These are phyloP conservation scores for Pammene aurita DNA, from an alignment of 2,888 invertebrate genomes.

Conservation along the genomic window DNA sequence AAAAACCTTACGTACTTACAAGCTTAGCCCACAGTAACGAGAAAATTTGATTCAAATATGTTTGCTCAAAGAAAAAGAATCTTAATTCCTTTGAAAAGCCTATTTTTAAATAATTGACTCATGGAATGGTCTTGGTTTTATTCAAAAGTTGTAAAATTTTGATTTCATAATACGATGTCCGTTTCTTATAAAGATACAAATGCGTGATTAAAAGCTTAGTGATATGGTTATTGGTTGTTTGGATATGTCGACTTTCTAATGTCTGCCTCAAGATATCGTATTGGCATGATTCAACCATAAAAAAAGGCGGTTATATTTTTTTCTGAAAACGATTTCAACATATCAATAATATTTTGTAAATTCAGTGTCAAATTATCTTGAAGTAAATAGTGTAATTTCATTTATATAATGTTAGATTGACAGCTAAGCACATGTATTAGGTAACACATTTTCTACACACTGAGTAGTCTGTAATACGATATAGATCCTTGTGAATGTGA, in stretches of 20 bases:
- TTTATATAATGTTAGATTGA: slow-evolving; percentile 2
- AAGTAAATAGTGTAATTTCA: neutral
- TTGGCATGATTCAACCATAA: slow-evolving; percentile 1
- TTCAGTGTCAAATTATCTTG: slow-evolving; percentile 13
- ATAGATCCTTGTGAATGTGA: slow-evolving; percentile 35
- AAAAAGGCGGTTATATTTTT: neutral
- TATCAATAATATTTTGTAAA: neutral
- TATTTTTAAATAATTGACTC: slow-evolving; percentile 75
- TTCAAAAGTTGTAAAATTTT: slow-evolving; percentile 49
- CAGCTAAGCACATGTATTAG: slow-evolving; percentile 37
- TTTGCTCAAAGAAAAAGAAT: slow-evolving; percentile 55
- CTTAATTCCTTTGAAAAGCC: slow-evolving; percentile 59
- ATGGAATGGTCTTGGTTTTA: slow-evolving; percentile 63
- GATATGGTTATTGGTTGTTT: slow-evolving; percentile 60
- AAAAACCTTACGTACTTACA: slow-evolving; percentile 27
- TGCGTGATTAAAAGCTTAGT: slow-evolving; percentile 52
- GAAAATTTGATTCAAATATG: slow-evolving; percentile 61
- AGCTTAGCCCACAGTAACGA: slow-evolving; percentile 16
- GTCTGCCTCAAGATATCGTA: neutral
- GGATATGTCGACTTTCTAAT: slow-evolving; percentile 54
- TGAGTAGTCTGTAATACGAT: slow-evolving; percentile 35
- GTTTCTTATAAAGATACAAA: slow-evolving; percentile 34
- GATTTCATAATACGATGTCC: slow-evolving; percentile 37
- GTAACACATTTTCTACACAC: slow-evolving; percentile 38
- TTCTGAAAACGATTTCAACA: neutral